A percentile compares a stretch with the other conserved stretches of the same genome.
These are phyloP conservation scores for Microtus ochrogaster DNA, from an alignment of 2,113 vertebrate species.

Conservation along the genomic window DNA sequence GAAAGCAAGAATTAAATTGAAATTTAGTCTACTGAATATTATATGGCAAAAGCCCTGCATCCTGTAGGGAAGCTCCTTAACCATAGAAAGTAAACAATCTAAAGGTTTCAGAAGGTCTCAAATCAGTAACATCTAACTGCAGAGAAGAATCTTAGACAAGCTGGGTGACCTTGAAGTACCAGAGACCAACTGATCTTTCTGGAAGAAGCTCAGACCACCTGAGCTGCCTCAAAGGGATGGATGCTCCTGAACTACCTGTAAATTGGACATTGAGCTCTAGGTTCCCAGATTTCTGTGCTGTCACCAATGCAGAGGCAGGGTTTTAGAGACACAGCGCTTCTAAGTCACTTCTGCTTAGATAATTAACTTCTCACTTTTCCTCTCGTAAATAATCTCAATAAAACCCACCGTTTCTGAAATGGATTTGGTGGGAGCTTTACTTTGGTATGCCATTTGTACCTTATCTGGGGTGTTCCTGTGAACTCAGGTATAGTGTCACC, in stretches of 20 bases:
- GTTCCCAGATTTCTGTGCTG: background rate
- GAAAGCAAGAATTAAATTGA: background rate
- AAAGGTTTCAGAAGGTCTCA: background rate
- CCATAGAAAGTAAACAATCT: background rate
- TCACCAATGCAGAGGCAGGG: too few relatives aligned
- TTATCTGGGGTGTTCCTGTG: background rate
- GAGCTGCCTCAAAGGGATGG: background rate
- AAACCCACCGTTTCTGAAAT: too few relatives aligned
- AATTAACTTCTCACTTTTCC: background rate
- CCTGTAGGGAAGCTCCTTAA: background rate
- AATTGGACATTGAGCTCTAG: background rate
- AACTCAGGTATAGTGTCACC: background rate
- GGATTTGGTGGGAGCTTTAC: too few relatives aligned
- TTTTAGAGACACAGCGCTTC: too few relatives aligned
- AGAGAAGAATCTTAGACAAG: background rate
- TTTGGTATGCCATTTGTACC: background rate
- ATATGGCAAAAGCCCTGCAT: background rate
- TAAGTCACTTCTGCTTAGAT: background rate
- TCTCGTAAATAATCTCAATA: background rate
- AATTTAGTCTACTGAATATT: conserved; percentile 40
- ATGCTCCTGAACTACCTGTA: background rate
- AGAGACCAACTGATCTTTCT: background rate
- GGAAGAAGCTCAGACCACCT: background rate
- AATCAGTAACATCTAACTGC: background rate
- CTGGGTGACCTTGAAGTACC: background rate